A percentile compares a stretch with the other conserved stretches of the same genome.
Conservation (phyloP, 2,888 invertebrate genomes). For the Stenoptilia bipunctidactyla region DNA sequence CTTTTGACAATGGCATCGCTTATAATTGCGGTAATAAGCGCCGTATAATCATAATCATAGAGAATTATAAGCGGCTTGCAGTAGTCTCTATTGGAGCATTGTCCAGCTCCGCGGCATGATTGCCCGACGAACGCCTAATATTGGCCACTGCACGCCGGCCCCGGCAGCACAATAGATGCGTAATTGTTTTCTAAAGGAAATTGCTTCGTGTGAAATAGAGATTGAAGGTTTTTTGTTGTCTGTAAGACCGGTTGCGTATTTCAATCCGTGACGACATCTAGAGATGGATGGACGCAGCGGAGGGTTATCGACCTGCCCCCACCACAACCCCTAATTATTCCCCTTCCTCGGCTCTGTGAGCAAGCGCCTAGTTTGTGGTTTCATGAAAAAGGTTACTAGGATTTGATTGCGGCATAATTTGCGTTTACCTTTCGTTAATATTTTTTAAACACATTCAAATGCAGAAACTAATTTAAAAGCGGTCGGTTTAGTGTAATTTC, state of each 20-base stretch:
- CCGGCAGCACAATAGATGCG: conserved; percentile 27
- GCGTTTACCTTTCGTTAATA: conserved; percentile 14
- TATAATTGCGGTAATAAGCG: conserved; percentile 59
- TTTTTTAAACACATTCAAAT: too few species aligned
- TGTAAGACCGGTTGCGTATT: background rate
- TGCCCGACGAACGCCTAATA: background rate
- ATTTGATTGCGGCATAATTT: conserved; percentile 9
- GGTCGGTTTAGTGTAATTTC: too few species aligned
- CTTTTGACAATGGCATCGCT: conserved; percentile 35
- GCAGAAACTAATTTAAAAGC: too few species aligned
- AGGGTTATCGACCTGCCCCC: conserved; percentile 37
- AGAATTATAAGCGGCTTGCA: conserved; percentile 48
- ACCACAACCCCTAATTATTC: conserved; percentile 38
- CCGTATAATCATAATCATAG: conserved; percentile 53
- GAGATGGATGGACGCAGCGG: background rate
- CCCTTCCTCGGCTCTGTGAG: conserved; percentile 24
- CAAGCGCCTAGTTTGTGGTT: conserved; percentile 19
- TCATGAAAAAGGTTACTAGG: conserved; percentile 11
- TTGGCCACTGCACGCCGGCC: background rate
- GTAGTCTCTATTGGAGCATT: conserved; percentile 19
- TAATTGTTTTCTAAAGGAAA: conserved; percentile 35
- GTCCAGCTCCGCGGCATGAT: background rate
- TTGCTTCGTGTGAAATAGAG: conserved; percentile 24
- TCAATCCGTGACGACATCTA: conserved; percentile 9
- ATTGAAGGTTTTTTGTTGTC: conserved; percentile 9